Base-by-base conservation (phyloP, 2,797 vertebrate genomes). In the Scyliorhinus canicula region DNA sequence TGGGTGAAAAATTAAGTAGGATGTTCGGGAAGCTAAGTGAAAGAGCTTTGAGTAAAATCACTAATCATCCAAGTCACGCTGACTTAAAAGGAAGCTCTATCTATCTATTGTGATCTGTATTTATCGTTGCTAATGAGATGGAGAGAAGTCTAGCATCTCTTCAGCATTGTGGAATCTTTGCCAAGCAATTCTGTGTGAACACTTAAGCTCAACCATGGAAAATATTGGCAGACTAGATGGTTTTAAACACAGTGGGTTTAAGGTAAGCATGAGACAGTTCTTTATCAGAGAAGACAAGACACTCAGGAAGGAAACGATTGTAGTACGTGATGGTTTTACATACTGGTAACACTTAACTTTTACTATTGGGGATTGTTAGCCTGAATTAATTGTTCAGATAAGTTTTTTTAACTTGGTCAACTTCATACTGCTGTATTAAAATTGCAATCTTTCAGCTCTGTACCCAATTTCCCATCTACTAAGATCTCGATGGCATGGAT, bases 331-430 rank as follows among this genome's bases (percentile, higher is more conserved):
- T 69, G 93, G 31, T 35, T 93, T 93, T 71, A 93, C 93, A 71
- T 52, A 2, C 31, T 9, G 28, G 69, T 74, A 67, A 52, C 93
- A 93, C 47, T 93, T 93, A 31, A 50, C 52, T 94, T 74, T 74
- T 94, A 67, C 67, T 94, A 19, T 67, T 74, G 93, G 93, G 93
- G 47, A 28, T 94, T 94, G 93, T 74, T 74, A 94, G 47, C 93
- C 65, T 71, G 67, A 55, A 94, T 94, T 71, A 74, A 71, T 52
- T 65, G 40, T 52, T 35, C 60, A 69, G 65, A 93, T 69, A 93
- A 94, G 67, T 28, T 31, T 55, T 35, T 55, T 94, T 94, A 47
- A 52, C 93, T 74, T 94, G 28, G 47, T 52, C 67, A 55, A 74
- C 55, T 94, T 55, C 71, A 94, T 71, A 16, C 31, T 16, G 31